Percentiles rank a stretch among this genome's conserved stretches.
These are phyloP conservation scores for Micrasema longulum DNA, from an alignment of 1,140 invertebrate genomes.

Conservation along the genomic window DNA sequence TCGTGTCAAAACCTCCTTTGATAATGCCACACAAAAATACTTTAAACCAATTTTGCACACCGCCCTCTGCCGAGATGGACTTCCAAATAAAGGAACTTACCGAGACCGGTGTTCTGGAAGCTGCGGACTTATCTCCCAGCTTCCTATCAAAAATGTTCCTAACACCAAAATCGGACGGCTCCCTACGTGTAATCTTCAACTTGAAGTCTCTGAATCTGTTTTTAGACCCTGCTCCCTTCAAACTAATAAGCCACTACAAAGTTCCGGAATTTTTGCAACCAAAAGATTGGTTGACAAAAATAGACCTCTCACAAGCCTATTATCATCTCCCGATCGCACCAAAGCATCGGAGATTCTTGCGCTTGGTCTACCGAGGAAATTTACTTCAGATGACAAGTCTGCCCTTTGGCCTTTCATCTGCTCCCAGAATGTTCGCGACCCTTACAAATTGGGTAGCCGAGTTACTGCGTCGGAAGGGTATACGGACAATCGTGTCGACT, in stretches of 20 bases:
- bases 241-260: slow-evolving; percentile 53
- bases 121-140: slow-evolving; percentile 43
- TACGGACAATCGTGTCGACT: slow-evolving; percentile 31
- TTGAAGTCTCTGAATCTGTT: slow-evolving; percentile 53
- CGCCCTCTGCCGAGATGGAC: not conserved
- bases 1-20: not conserved
- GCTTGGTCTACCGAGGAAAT: not conserved
- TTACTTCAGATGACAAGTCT: slow-evolving; percentile 7
- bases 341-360: slow-evolving; percentile 1
- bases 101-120: slow-evolving; percentile 30
- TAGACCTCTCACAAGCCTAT: slow-evolving; percentile 55
- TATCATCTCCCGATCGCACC: slow-evolving; percentile 58
- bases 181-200: slow-evolving; percentile 56
- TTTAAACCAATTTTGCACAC: not conserved
- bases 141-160: slow-evolving; percentile 59
- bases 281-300: slow-evolving; percentile 46
- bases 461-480: slow-evolving; percentile 53
- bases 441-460: slow-evolving; percentile 57
- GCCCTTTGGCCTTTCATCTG: slow-evolving; percentile 47
- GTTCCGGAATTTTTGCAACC: slow-evolving; percentile 56
- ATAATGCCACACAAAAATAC: not conserved
- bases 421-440: slow-evolving; percentile 52
- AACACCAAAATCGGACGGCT: slow-evolving; percentile 48
- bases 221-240: slow-evolving; percentile 52
- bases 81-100: too few relatives aligned